Conservation (phyloP, 2,888 invertebrate genomes). For the Acleris literana region DNA sequence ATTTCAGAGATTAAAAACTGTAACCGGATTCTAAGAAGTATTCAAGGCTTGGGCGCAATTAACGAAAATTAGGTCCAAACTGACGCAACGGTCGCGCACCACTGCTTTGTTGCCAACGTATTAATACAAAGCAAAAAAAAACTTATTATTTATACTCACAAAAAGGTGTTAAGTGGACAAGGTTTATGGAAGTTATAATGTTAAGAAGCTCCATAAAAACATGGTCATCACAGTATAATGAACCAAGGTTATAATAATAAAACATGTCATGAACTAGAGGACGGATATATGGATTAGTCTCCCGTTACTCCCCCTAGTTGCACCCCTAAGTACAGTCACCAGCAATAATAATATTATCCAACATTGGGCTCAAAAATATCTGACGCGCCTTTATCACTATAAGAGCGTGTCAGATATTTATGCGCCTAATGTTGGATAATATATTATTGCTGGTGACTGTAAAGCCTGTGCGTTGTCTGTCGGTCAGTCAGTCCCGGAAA, state of each 20-base stretch:
- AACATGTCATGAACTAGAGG: too few relatives aligned
- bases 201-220: neutral
- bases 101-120: conserved; percentile 21
- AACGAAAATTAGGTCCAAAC: conserved; percentile 25
- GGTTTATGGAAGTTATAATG: neutral
- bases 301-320: too few relatives aligned
- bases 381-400: too few relatives aligned
- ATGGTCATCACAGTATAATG: neutral
- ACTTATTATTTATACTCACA: neutral
- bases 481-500: too few relatives aligned
- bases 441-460: too few relatives aligned
- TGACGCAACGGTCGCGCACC: conserved; percentile 28
- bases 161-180: conserved; percentile 1
- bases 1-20: conserved; percentile 14
- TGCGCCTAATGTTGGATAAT: too few relatives aligned
- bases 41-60: conserved; percentile 28
- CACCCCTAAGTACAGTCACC: too few relatives aligned
- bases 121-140: conserved; percentile 12
- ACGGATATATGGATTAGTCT: too few relatives aligned
- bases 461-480: too few relatives aligned
- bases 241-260: neutral
- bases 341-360: too few relatives aligned
- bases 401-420: too few relatives aligned
- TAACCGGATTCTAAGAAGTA: conserved; percentile 24
- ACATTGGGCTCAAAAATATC: too few relatives aligned